phyloP scores from a whole-genome alignment of 2,797 vertebrate species.

The Remorina albescens region DNA sequence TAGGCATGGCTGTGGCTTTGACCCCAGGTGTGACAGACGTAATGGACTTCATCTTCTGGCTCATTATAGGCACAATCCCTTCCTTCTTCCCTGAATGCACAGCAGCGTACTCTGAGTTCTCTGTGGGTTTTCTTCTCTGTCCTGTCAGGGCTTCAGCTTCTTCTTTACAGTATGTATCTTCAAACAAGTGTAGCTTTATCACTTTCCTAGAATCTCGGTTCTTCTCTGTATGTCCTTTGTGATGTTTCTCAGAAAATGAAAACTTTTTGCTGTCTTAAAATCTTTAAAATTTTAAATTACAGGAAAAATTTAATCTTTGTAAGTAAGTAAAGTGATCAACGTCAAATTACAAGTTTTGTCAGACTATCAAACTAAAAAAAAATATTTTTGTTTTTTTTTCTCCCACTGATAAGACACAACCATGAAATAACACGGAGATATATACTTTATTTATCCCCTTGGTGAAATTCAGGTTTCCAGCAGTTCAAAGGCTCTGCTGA shows the following conservation, averaged over 20 bases:
- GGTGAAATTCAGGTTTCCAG: no score
- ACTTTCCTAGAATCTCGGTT: neutral
- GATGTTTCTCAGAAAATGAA: neutral
- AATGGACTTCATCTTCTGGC: constrained; percentile 32
- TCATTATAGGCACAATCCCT: constrained; percentile 1
- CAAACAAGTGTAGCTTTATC: neutral
- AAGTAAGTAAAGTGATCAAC: no score
- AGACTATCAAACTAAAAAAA: no score
- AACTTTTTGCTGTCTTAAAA: neutral
- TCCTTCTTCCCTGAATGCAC: constrained; percentile 20
- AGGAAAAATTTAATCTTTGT: no score
- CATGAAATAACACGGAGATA: neutral
- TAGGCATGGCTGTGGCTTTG: constrained; percentile 14
- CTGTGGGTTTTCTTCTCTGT: no score
- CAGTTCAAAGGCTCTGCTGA: no score
- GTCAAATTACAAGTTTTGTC: no score
- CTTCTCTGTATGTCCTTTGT: neutral
- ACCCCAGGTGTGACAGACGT: constrained; percentile 31
- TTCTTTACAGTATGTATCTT: constrained; percentile 18
- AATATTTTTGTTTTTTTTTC: no score
- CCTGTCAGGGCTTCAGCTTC: constrained; percentile 7
- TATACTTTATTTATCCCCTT: neutral
- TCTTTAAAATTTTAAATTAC: no score
- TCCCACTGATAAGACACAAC: constrained; percentile 1
- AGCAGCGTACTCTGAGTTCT: constrained; percentile 28